Base-by-base conservation (phyloP, 2,113 vertebrate species). In the Rhea pennata region DNA sequence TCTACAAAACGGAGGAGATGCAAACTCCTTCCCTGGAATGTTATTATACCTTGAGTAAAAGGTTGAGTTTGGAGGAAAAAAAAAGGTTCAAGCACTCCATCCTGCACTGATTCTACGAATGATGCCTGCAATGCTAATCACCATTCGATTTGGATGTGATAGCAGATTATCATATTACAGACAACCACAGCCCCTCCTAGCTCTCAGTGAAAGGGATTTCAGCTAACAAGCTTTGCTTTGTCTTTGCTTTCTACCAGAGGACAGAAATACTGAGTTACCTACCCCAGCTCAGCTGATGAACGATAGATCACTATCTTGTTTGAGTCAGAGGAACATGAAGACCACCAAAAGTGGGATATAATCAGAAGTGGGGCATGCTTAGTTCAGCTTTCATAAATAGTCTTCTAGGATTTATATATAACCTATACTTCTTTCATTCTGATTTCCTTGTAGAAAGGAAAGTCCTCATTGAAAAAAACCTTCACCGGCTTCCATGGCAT, bases 91-190 rank as follows among this genome's bases (percentile, higher is more conserved):
- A 86, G 36, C 14, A 22, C 51, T 89, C 84, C 11, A 51, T 78
- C 75, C 51, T 22, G 31, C 21, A 21, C 36, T 69, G 46, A 61
- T 58, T 76, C 36, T 40, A 61, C 17, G 85, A 73, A 6, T 8
- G 33, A 13, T 13, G 33, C 33, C 58, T 50, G 48, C 22, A 76
- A 73, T 48, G 72, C 51, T 71, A 90, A 8, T 1, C 61, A 24
- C 40, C 7, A 76, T 73, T 19, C 54, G 78, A 39, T 20, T 83
- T 15, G 24, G 26, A 77, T n/a, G 13, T 0, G 0, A 50, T 2
- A 83, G 53, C 27, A 72, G 9, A 76, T 83, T 15, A 66, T 9
- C 54, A 33, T 12, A 19, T 8, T 58, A 54, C 13, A 40, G 91
- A 91, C 39, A 85, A 33, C n/a, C 44, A 64, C 14, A 71, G 24